These are phyloP conservation scores for Chalcis sispes DNA, from an alignment of 2,888 invertebrate species.

Conservation along the genomic window DNA sequence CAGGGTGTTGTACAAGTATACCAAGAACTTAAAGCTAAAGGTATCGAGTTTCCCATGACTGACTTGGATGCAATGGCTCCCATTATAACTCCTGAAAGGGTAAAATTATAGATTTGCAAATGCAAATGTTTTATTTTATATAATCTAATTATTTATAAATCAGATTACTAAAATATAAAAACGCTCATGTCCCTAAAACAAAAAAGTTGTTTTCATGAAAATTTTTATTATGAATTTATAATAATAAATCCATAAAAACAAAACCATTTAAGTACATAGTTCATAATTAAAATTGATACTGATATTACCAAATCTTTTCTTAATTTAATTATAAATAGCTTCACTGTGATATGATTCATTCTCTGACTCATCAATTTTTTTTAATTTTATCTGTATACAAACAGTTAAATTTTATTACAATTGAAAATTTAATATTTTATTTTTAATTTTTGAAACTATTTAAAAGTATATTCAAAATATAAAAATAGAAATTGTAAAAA, in stretches of 20 bases:
- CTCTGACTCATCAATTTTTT: conserved; percentile 34
- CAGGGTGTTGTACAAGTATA: conserved; percentile 96
- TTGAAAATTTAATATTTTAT: conserved; percentile 21
- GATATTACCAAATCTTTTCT: conserved; percentile 15
- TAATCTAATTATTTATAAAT: too few species aligned
- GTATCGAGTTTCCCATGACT: conserved; percentile 98
- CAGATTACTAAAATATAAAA: too few species aligned
- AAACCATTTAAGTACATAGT: not conserved
- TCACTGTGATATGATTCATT: conserved; percentile 19
- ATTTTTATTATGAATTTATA: too few species aligned
- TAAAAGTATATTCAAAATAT: not conserved
- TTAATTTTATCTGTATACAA: conserved; percentile 23
- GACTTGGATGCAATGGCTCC: conserved; percentile 96
- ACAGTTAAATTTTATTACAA: conserved; percentile 5
- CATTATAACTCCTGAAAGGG: conserved; percentile 93
- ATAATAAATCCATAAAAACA: not conserved
- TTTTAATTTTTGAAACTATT: too few species aligned
- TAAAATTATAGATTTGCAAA: too few species aligned
- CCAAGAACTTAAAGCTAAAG: conserved; percentile 94
- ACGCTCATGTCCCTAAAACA: too few species aligned
- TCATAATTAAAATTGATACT: conserved; percentile 14
- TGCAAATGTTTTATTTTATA: conserved; percentile 1
- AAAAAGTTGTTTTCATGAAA: not conserved
- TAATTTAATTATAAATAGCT: conserved; percentile 13
- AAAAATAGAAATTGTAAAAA: not conserved